Percentiles rank a stretch among this genome's conserved stretches.
Conservation (phyloP, 2,888 invertebrate species). For the Tetranychus piercei region DNA sequence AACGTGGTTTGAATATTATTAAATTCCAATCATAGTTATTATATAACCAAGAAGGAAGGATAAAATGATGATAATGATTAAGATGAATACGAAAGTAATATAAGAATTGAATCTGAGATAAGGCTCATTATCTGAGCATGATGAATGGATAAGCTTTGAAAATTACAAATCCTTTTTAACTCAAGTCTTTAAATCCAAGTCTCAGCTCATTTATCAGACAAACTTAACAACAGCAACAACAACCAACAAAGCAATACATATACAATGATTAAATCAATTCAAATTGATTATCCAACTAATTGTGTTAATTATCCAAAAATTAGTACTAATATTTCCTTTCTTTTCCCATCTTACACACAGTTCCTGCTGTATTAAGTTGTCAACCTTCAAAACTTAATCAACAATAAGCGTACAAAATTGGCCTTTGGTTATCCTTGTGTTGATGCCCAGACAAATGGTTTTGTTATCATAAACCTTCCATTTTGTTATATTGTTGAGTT, state of each 20-base stretch:
- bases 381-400: no score
- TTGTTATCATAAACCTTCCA: neutral
- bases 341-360: no score
- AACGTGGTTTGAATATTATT: neutral
- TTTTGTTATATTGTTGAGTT: neutral
- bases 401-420: no score
- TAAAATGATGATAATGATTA: neutral
- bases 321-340: no score
- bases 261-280: neutral
- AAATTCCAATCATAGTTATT: neutral
- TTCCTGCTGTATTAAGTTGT: no score
- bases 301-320: no score
- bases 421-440: no score
- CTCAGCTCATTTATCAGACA: neutral
- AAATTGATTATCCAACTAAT: neutral
- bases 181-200: neutral
- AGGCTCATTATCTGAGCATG: neutral
- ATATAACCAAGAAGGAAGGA: neutral
- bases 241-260: neutral
- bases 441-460: neutral
- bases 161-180: neutral
- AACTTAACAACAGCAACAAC: neutral
- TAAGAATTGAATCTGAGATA: neutral
- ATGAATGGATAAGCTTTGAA: neutral
- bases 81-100: neutral